Base-by-base conservation (phyloP, 2,888 invertebrate species). In the Dryomyza anilis region DNA sequence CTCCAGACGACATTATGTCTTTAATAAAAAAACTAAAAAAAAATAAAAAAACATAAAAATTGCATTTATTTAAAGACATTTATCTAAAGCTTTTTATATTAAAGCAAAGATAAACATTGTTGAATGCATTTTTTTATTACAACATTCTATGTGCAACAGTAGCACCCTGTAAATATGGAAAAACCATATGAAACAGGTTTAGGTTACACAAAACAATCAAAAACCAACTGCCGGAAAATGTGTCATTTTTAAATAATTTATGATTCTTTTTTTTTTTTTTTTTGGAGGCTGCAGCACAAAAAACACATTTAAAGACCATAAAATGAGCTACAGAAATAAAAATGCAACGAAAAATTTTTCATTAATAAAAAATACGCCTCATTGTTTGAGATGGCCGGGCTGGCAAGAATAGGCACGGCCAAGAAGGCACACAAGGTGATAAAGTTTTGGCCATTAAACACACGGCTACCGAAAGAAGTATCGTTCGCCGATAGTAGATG, bases 311-410 rank as follows among this genome's bases (percentile, higher is more conserved):
- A 39, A 55, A 55, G 46, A 58, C 45, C 46, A 33, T 59, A 30
- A 59, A 59, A 55, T 55, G 36, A 55, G 21, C 36, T 36, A 55
- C 27, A 19, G 25, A 33, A 59, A 48, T 46, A 16, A n/a, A n/a
- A 30, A 14, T 59, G 16, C 23, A n/a, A n/a, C 46, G 6, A 16
- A 46, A 59, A n/a, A n/a, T n/a, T 33, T 33, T 58, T 48, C 59
- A 59, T 59, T 59, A 59, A 59, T 59, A 59, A 59, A 59, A 55
- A 55, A 55, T 10, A n/a, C n/a, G n/a, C n/a, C n/a, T 5, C 48
- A 50, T 50, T 50, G 23, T 50, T 23, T 23, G 19, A 19, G 27
- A 14, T 23, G 25, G 21, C 7, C n/a, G 50, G n/a, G 25, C 25
- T 21, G 50, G 14, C 45, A 21, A 30, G n/a, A 21, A n/a, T 19